Evolutionary conservation across 2,113 vertebrate genomes (phyloP).

Genomic region (Orcinus orca): DNA sequence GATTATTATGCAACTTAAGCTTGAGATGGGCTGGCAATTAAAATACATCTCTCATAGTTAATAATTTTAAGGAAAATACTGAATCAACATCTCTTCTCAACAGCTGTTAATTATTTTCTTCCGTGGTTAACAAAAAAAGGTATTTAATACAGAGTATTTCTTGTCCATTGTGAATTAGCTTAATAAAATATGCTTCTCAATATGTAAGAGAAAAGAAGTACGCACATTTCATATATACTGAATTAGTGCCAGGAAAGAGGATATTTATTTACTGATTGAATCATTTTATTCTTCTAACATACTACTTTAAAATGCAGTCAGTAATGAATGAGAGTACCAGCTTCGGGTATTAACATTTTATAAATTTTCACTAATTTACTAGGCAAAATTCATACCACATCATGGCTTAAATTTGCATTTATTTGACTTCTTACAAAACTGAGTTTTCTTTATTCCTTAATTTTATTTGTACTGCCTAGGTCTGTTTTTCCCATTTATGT

Average conservation of each 20-base stretch:
- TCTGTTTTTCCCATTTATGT: not conserved
- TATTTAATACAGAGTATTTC: constrained; percentile 10
- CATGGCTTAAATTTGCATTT: constrained; percentile 15
- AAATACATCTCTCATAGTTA: constrained; percentile 32
- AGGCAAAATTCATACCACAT: not conserved
- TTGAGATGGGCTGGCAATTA: not conserved
- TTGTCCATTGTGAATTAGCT: constrained; percentile 1
- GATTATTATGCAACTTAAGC: not conserved
- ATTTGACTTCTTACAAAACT: not conserved
- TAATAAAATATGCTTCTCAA: constrained; percentile 43
- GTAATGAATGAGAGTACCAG: constrained; percentile 14
- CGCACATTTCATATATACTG: constrained; percentile 1
- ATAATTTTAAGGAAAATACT: constrained; percentile 53
- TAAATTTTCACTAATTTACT: constrained; percentile 49
- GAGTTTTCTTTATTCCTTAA: not conserved
- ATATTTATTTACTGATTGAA: constrained; percentile 39
- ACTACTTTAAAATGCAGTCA: constrained; percentile 51
- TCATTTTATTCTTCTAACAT: constrained; percentile 46
- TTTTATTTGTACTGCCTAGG: not conserved
- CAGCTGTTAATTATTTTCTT: constrained; percentile 46
- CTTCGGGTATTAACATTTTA: constrained; percentile 44
- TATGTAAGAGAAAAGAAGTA: constrained; percentile 43
- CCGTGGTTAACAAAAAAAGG: constrained; percentile 11
- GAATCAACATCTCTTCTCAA: constrained; percentile 50
- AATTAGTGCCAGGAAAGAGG: constrained; percentile 13